phyloP scores from a whole-genome alignment of 2,888 invertebrate genomes.

The Euclidia mi region DNA sequence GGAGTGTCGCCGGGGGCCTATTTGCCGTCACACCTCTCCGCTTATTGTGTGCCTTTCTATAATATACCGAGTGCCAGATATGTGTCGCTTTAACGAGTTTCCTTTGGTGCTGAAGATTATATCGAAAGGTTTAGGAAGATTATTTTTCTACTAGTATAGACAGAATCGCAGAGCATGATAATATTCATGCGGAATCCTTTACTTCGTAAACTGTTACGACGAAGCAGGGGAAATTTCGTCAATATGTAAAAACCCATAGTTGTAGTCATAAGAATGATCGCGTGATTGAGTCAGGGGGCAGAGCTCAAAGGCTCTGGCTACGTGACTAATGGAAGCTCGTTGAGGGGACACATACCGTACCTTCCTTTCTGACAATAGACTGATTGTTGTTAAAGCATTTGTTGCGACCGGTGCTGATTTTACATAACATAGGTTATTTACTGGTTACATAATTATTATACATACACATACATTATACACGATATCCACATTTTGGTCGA shows the following conservation, averaged over 20 bases:
- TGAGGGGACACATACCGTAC: conserved; percentile 73
- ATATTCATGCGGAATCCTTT: conserved; percentile 12
- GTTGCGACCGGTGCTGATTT: conserved; percentile 90
- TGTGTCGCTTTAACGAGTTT: conserved; percentile 70
- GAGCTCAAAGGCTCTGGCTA: conserved; percentile 52
- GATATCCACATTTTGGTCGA: conserved; percentile 75
- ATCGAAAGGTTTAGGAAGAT: conserved; percentile 14
- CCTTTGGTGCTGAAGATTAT: conserved; percentile 39
- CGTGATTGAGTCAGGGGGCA: conserved; percentile 52
- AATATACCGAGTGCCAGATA: conserved; percentile 81
- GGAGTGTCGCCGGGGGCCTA: conserved; percentile 88
- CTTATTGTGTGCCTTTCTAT: conserved; percentile 89
- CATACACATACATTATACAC: conserved; percentile 83
- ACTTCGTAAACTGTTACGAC: conserved; percentile 19
- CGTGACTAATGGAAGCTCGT: conserved; percentile 76
- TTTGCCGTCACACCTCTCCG: conserved; percentile 87
- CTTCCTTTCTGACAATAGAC: conserved; percentile 90
- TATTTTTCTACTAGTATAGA: conserved; percentile 19
- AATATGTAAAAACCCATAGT: conserved; percentile 38
- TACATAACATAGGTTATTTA: conserved; percentile 88
- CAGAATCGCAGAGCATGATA: conserved; percentile 2
- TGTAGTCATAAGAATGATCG: conserved; percentile 40
- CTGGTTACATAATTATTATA: conserved; percentile 87
- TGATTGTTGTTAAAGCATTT: conserved; percentile 89
- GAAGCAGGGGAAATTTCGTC: conserved; percentile 35